These are phyloP conservation scores for Polydrusus cervinus DNA, from an alignment of 2,888 invertebrate genomes.

Conservation along the genomic window DNA sequence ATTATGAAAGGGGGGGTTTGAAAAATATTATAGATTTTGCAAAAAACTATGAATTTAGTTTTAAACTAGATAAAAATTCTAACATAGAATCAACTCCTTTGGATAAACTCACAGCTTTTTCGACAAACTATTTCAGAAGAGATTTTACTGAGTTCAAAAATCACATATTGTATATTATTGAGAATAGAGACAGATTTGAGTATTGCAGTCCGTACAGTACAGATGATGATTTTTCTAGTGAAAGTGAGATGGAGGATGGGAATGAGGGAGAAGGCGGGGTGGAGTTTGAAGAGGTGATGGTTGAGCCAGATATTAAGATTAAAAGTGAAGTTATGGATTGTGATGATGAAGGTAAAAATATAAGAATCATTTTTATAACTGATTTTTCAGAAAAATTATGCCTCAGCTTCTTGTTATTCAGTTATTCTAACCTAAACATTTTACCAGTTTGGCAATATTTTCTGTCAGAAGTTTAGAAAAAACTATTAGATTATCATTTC, in stretches of 20 bases:
- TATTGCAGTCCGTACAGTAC: constrained; percentile 41
- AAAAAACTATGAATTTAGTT: constrained; percentile 67
- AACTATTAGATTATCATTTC: too few species aligned
- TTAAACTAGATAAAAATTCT: constrained; percentile 62
- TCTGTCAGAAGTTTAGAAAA: too few species aligned
- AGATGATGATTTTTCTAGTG: constrained; percentile 58
- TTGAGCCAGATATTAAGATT: constrained; percentile 66
- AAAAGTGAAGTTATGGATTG: constrained; percentile 58
- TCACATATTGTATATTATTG: constrained; percentile 66
- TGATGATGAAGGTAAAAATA: constrained; percentile 55
- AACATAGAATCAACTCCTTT: constrained; percentile 65
- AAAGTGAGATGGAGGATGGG: constrained; percentile 39
- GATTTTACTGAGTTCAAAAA: constrained; percentile 67
- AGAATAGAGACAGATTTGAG: constrained; percentile 57
- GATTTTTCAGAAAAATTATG: too few species aligned
- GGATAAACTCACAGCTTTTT: constrained; percentile 66
- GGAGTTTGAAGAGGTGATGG: constrained; percentile 65
- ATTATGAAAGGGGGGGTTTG: constrained; percentile 62
- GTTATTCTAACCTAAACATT: too few species aligned
- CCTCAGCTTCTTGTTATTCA: too few species aligned
- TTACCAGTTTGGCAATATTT: too few species aligned
- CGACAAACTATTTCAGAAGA: constrained; percentile 66
- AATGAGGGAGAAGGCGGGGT: constrained; percentile 46
- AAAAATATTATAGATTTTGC: constrained; percentile 68
- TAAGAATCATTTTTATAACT: too few species aligned